A percentile compares a stretch with the other conserved stretches of the same genome.
phyloP scores from a whole-genome alignment of 2,888 invertebrate genomes.

The Xestobium rufovillosum region DNA sequence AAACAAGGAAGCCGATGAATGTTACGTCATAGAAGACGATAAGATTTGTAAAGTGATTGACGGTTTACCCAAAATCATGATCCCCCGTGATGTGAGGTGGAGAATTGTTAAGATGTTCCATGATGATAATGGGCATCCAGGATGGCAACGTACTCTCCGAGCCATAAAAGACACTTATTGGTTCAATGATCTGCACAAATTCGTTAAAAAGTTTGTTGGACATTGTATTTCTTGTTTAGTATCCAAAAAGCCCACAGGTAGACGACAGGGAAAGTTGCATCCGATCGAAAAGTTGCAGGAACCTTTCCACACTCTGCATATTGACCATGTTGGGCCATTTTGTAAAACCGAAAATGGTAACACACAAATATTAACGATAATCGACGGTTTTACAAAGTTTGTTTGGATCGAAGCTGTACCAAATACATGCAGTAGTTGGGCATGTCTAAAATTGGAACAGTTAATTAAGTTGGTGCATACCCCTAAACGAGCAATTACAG shows the following conservation, averaged over 20 bases:
- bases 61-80: constrained; percentile 9
- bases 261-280: too few relatives aligned
- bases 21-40: constrained; percentile 4
- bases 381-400: too few relatives aligned
- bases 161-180: constrained; percentile 10
- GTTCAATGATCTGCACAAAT: constrained; percentile 8
- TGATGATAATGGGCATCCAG: too few relatives aligned
- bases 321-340: too few relatives aligned
- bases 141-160: constrained; percentile 24
- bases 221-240: too few relatives aligned
- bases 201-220: constrained; percentile 22
- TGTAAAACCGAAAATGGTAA: too few relatives aligned
- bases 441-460: constrained; percentile 9
- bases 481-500: constrained; percentile 13
- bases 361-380: too few relatives aligned
- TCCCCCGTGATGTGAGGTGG: constrained; percentile 10
- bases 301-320: too few relatives aligned
- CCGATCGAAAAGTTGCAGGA: too few relatives aligned
- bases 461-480: constrained; percentile 14
- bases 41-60: constrained; percentile 4
- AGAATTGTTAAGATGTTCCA: too few relatives aligned
- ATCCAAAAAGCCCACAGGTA: too few relatives aligned
- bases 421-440: constrained; percentile 7
- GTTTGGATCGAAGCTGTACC: too few relatives aligned
- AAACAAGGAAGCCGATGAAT: constrained; percentile 3